A percentile compares a stretch with the other conserved stretches of the same genome.
Conservation (phyloP, 1,140 invertebrate species). For the Acyrthosiphon pisum region DNA sequence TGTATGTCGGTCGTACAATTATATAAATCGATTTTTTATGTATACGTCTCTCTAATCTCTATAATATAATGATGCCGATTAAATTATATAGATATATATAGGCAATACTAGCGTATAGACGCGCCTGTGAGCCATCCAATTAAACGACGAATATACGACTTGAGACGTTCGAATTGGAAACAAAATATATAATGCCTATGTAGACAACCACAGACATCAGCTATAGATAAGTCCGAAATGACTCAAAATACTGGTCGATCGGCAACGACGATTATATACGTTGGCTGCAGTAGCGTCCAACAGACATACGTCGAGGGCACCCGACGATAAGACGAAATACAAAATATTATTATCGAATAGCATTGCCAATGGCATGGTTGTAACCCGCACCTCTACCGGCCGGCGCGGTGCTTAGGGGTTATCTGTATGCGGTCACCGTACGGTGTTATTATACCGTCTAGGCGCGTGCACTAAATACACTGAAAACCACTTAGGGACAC, state of each 20-base stretch:
- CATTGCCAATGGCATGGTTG: not conserved
- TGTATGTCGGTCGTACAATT: not conserved
- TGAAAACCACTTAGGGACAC: slow-evolving; percentile 15
- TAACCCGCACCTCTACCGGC: not conserved
- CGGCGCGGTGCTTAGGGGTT: not conserved
- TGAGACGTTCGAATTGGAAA: not conserved
- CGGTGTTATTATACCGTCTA: not conserved
- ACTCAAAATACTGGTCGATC: not conserved
- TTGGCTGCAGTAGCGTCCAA: not conserved
- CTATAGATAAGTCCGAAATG: not conserved
- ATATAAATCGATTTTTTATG: not conserved
- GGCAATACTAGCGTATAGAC: not conserved
- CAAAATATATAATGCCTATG: not conserved
- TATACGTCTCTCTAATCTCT: not conserved
- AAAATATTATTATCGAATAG: not conserved
- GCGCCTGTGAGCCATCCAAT: not conserved
- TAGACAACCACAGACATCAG: no score
- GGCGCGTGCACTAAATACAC: not conserved
- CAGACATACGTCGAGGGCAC: not conserved
- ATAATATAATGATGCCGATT: not conserved
- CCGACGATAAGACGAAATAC: not conserved
- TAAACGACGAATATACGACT: not conserved
- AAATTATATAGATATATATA: not conserved
- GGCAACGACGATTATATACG: not conserved
- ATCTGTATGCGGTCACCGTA: not conserved